Base-by-base conservation (phyloP, 1,140 invertebrate species). In the Plectrocnemia conspersa region DNA sequence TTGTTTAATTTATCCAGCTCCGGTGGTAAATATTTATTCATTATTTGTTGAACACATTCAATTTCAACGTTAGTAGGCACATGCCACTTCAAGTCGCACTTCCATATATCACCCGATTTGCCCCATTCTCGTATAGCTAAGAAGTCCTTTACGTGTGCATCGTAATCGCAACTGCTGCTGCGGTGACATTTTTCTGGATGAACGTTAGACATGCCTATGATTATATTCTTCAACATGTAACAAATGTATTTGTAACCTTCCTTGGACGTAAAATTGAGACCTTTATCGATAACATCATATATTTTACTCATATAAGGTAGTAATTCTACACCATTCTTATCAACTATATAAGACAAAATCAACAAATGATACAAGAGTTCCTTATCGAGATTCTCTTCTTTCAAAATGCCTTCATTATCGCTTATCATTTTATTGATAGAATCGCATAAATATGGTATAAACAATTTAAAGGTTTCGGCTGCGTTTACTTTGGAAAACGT, bases 81-180 rank as follows among this genome's bases (percentile, higher is more conserved):
- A 65, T 91, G 88, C 88, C 88, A 95, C 32, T 85, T 71, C 1
- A 92, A 73, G 5, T 82, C 75, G 9, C 89, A 68, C 2, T 82
- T 75, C 21, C 85, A 70, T 3, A 87, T 64, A 61, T 88, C 71
- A 9, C 81, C 78, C 1, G 82, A 72, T 52, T 80, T 76, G 0
- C 88, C 92, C 93, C 93, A 97, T 56, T 93, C 83, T 7, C 84
- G 83, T 13, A 93, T 80, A 2, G 89, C 82, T 7, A 92, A 72
- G 75, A 85, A 89, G 42, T 88, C 80, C 32, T 78, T 74, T 1
- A 87, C 72, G 1, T 81, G 80, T 42, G 77, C 73, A 42, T 85
- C 79, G 58, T 80, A 84, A 48, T 82, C 77, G 9, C 79, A 71
- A 4, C 79, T 67, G 1, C 78, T 78, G 64, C 81, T 84, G n/a